Base-by-base conservation (phyloP, 2,888 invertebrate genomes). In the Cephus spinipes region DNA sequence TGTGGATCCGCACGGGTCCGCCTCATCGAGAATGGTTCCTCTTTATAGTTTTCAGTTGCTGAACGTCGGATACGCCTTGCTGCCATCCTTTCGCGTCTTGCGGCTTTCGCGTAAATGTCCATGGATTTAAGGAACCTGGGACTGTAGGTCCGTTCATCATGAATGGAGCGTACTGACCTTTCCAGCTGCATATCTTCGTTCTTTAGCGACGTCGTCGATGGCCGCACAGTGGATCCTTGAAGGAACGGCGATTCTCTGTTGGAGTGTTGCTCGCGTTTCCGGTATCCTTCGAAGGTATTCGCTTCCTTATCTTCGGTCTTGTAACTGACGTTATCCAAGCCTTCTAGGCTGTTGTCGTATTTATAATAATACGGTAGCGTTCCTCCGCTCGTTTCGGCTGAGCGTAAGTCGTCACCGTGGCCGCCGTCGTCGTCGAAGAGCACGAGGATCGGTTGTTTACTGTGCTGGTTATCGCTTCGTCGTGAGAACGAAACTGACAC, bases 381-480 rank as follows among this genome's bases (percentile, higher is more conserved):
- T 55, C 79, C 81, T 35, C 82, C 82, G 30, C 76, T 78, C 35
- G 76, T 71, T 30, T 76, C 79, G 9, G 9, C 23, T 55, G 55
- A 55, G 1, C 55, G 9, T 0, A 23, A 9, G 73, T 12, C 75
- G 73, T 75, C 77, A 4, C 81, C 36, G 15, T 35, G 73, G n/a
- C 82, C 83, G 2, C 89, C 90, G 78, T 93, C 92, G 15, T 91
- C 90, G 79, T 93, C 92, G 87, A 93, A 94, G 1, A 94, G 89
- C 11, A 94, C 93, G 30, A 94, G 89, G 78, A 94, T 92, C 11
- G 94, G 94, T 84, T 94, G 94, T 82, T 93, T 93, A 80, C 92
- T 92, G 83, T 92, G 92, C 55, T 93, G 91, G 79, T 93, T 92
- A 31, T 93, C 92, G 81, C 92, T 92, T 23, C 94, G 91, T 78